Conservation (phyloP, 2,797 vertebrate species). For the Streptopelia turtur region DNA sequence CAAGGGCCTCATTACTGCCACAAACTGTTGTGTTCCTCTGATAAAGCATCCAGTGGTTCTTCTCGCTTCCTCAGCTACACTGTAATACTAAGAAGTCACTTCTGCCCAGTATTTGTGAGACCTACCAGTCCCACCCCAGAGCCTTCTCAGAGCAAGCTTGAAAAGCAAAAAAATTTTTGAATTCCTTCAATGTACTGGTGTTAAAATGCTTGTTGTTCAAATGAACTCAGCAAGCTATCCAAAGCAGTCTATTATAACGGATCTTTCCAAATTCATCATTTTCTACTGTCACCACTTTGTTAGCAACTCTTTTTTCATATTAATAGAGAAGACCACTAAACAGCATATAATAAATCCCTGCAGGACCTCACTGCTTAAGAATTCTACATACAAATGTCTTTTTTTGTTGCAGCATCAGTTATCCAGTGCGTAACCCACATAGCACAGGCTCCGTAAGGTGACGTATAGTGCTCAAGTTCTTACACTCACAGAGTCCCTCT, state of each 20-base stretch:
- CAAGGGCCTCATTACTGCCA: neutral
- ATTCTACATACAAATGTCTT: neutral
- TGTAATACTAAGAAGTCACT: neutral
- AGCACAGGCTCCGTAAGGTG: neutral
- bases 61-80: neutral
- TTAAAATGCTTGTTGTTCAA: neutral
- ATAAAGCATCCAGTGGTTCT: neutral
- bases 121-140: neutral
- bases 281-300: neutral
- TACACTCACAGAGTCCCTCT: neutral
- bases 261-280: neutral
- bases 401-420: neutral
- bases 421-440: neutral
- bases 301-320: neutral
- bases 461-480: neutral
- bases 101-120: neutral
- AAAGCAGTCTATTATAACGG: neutral
- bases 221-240: neutral
- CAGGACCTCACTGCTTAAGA: neutral
- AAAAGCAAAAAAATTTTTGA: neutral
- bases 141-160: neutral
- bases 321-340: neutral
- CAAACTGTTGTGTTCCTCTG: neutral
- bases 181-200: neutral
- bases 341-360: neutral